Percentiles rank a stretch among this genome's conserved stretches.
Conservation (phyloP, 2,113 vertebrate species). For the Cisticola juncidis region DNA sequence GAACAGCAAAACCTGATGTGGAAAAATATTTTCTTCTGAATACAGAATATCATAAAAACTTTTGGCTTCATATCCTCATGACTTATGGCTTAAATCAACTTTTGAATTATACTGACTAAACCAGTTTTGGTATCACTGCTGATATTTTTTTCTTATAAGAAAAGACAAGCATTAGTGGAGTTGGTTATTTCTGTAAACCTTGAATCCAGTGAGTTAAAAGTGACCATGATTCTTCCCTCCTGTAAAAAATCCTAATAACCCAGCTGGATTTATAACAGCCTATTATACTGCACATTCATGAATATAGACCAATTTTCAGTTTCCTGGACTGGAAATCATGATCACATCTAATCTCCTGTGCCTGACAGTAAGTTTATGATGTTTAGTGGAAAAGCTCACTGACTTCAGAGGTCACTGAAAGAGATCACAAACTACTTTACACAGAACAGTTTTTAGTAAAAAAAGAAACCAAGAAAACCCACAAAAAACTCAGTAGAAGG, state of each 20-base stretch:
- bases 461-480: background rate
- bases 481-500: background rate
- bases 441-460: background rate
- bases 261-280: background rate
- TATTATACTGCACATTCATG: background rate
- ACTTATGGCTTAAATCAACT: background rate
- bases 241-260: background rate
- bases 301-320: background rate
- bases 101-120: background rate
- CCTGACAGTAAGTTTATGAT: background rate
- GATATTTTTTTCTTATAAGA: background rate
- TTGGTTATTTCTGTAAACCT: background rate
- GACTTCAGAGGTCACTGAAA: background rate
- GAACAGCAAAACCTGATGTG: background rate
- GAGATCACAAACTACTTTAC: background rate
- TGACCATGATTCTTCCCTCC: background rate
- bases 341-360: background rate
- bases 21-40: background rate
- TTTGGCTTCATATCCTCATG: background rate
- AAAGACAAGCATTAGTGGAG: background rate
- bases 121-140: background rate
- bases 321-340: background rate
- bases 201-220: background rate
- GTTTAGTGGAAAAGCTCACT: background rate
- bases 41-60: background rate